A percentile compares a stretch with the other conserved stretches of the same genome.
Conservation (phyloP, 2,113 vertebrate species). For the Brachyistius frenatus region DNA sequence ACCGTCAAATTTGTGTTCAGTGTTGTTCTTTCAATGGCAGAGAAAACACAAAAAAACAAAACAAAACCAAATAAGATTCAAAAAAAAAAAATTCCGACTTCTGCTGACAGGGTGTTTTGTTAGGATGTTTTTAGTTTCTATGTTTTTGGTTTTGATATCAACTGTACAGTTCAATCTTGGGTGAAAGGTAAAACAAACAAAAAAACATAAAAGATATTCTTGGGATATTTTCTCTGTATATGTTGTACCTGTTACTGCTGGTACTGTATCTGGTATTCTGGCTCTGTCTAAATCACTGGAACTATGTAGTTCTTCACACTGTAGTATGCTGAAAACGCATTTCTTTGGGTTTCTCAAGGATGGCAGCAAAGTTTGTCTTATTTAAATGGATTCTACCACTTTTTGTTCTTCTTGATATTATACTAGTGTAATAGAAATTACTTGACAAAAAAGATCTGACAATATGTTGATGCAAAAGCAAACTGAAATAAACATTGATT, state of each 20-base stretch:
- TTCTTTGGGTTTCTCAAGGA: constrained; percentile 78
- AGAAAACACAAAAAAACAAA: constrained; percentile 68
- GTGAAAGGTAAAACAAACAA: constrained; percentile 68
- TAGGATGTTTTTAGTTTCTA: constrained; percentile 85
- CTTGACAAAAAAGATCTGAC: constrained; percentile 79
- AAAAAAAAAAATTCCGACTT: constrained; percentile 58
- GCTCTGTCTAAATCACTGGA: constrained; percentile 82
- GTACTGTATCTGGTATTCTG: constrained; percentile 84
- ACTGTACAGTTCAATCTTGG: constrained; percentile 82
- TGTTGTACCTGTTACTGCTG: constrained; percentile 88
- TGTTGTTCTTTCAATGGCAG: constrained; percentile 77
- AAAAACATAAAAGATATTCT: constrained; percentile 62
- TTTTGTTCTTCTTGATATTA: constrained; percentile 87
- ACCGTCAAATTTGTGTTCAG: constrained; percentile 76
- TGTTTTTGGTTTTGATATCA: constrained; percentile 86
- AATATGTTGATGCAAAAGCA: constrained; percentile 87
- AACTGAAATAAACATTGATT: constrained; percentile 88
- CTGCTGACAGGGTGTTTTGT: constrained; percentile 86
- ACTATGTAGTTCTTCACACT: constrained; percentile 78
- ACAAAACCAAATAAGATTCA: constrained; percentile 31
- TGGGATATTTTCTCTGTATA: constrained; percentile 83
- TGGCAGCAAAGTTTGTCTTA: constrained; percentile 84
- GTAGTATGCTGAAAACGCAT: constrained; percentile 76
- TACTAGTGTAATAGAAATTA: constrained; percentile 86
- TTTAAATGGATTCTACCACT: constrained; percentile 84